Base-by-base conservation (phyloP, 2,888 invertebrate species). In the Micoletzkya japonica region DNA sequence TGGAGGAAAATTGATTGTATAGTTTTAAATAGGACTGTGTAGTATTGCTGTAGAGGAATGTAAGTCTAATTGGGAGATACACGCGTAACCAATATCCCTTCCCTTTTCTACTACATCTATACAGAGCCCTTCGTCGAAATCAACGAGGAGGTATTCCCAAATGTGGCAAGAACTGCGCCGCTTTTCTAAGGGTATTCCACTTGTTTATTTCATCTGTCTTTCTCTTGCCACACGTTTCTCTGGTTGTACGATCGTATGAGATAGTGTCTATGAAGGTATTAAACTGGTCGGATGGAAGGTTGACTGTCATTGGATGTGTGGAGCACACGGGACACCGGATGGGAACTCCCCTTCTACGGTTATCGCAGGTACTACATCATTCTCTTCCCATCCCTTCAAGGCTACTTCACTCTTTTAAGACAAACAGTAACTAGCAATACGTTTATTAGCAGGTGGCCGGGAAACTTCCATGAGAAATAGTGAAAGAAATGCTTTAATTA, bases 261-360 rank as follows among this genome's bases (percentile, higher is more conserved):
- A 6, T 17, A 39, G n/a, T 34, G 30, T 17, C 4, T n/a, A 10
- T 57, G 2, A 24, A 74, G 74, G 72, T 74, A 1, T 36, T 74
- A 4, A 70, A 73, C 49, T 74, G 74, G 74, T 54, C 52, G n/a
- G 74, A 74, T 37, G 73, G 74, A 2, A 58, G 60, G 6, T 44
- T 74, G 17, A 70, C 67, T 14, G 76, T 78, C n/a, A 71, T 74
- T 37, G 79, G 79, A n/a, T 73, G 70, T 52, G 73, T 77, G 6
- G 79, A 79, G 39, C 79, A 79, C 64, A 77, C 77, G 10, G 79
- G 77, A 0, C 79, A 79, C 60, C 73, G 79, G n/a, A 71, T 76
- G 61, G 79, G 79, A 36, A 77, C 77, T 6, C 73, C 77, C 2
- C 59, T 77, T 0, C 70, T 79, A 10, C 50, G 70, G 50, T 52